Evolutionary conservation across 2,797 vertebrate genomes (phyloP), one percentile per base, ranked within the genome.

Genomic region (Erethizon dorsatum): DNA sequence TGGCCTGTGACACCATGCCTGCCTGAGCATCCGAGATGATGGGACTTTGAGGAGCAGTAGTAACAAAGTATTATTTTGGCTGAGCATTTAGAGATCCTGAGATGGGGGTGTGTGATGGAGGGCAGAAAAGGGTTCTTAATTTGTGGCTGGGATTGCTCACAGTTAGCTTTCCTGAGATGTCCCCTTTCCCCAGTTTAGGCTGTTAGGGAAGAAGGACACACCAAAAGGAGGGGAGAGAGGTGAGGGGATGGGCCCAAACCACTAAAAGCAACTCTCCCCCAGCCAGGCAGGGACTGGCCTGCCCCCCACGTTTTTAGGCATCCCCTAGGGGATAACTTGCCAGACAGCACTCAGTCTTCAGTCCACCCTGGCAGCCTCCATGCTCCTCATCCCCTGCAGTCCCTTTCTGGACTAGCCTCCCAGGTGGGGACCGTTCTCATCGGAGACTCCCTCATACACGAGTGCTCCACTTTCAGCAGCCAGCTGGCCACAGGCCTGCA

Each of bases 401-500:
- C 47, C 24, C 13, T 54, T 31, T n/a, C 73, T 82, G 50, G 69
- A 47, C 57, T 54, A 57, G 54, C 5, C 31, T n/a, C 6, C 22
- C 17, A 47, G 31, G 50, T 15, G 4, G 90, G 54, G 18, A 45
- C 41, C 45, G 37, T 88, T 54, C 79, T 92, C 71, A 50, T 90
- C 56, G 37, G 54, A 78, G 83, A 82, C 91, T 96, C 83, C 95
- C 91, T 56, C 14, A 67, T 50, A 93, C 79, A 11, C 11, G 2
- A 87, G 77, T 24, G 14, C 82, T 96, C 94, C 94, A 95, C 88
- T 61, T 73, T 97, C 33, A 82, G 96, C 97, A 97, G 83, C 69
- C 45, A 26, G 69, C 90, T 95, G 37, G 91, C 97, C 97, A 84
- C 94, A 94, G 98, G 97, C 93, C 97, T 96, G 94, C 95, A 93